Evolutionary conservation across 2,113 vertebrate genomes (phyloP).

Genomic region (Himantopus leucocephalus): DNA sequence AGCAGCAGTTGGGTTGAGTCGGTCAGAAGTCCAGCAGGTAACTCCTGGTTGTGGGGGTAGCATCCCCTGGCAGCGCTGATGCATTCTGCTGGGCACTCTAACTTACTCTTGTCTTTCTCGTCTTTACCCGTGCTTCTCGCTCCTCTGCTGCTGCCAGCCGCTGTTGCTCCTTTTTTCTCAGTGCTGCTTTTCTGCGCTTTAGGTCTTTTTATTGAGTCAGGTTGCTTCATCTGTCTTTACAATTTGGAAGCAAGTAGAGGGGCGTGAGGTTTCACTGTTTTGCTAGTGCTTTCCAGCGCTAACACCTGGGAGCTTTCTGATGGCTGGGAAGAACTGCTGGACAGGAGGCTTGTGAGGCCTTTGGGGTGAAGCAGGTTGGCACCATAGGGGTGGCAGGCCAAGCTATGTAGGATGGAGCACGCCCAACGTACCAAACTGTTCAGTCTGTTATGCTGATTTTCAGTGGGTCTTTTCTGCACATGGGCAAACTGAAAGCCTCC

Average conservation of each 20-base stretch:
- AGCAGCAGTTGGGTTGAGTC: background rate
- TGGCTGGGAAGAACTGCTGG: background rate
- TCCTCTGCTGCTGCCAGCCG: background rate
- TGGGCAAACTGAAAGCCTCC: background rate
- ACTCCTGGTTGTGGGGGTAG: background rate
- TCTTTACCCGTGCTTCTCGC: background rate
- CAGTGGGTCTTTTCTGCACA: background rate
- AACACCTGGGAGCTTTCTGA: background rate
- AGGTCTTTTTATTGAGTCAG: background rate
- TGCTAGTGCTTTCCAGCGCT: background rate
- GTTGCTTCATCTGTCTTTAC: background rate
- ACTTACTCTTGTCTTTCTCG: background rate
- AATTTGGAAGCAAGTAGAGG: background rate
- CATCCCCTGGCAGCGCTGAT: background rate
- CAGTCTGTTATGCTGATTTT: background rate
- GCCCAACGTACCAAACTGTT: accelerated
- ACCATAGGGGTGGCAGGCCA: accelerated
- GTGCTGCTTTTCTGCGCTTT: background rate
- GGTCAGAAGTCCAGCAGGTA: background rate
- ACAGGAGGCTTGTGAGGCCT: background rate
- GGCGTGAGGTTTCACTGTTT: background rate
- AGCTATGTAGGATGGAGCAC: background rate
- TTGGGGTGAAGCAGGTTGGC: background rate
- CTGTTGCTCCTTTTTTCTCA: background rate
- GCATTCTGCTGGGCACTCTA: background rate